Evolutionary conservation across 2,113 vertebrate species (phyloP), one percentile per base, ranked within the genome.

Genomic region (Oreochromis tanganicae): DNA sequence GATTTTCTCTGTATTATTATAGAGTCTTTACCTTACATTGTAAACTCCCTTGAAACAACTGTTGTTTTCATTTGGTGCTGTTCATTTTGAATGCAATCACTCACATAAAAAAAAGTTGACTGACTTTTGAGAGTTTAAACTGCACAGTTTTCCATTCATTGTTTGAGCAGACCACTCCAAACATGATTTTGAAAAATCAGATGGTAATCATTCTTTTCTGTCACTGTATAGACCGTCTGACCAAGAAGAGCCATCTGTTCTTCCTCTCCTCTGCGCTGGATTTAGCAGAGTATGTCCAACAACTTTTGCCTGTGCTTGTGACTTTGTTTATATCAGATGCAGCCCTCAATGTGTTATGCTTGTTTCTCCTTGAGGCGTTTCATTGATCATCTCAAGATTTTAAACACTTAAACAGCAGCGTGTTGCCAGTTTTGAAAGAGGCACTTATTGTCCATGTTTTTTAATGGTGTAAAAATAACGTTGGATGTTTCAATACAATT

Each of bases 241-340:
- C 88, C 96, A 97, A 90, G 98, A 99, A 85, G 98, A 99, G 93
- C 90, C 94, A 36, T 98, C 98, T 10, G 97, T 98, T 85, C 97
- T 99, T 86, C 97, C 98, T 61, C 97, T 99, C 86, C 97, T 99
- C 86, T 97, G 97, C 34, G 97, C 97, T 81, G 98, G 98, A 94
- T 99, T 99, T 90, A 97, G 97, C 92, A 96, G 98, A 95, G 98
- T 99, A 97, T 3, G 97, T 97, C 88, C 63, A 66, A 32, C 24
- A 9, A 27, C 50, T 88, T 21, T 57, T 48, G 5, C 81, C 27
- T 55, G 3, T 12, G 5, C 71, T 61, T 63, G n/a, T 87, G 10
- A 59, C 79, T 75, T 54, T 84, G 43, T 83, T 81, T 71, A 24
- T 36, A 78, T 27, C 59, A 88, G 73, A 38, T 10, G 5, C 71